Conservation (phyloP, 2,888 invertebrate species). For the Selenia dentaria region DNA sequence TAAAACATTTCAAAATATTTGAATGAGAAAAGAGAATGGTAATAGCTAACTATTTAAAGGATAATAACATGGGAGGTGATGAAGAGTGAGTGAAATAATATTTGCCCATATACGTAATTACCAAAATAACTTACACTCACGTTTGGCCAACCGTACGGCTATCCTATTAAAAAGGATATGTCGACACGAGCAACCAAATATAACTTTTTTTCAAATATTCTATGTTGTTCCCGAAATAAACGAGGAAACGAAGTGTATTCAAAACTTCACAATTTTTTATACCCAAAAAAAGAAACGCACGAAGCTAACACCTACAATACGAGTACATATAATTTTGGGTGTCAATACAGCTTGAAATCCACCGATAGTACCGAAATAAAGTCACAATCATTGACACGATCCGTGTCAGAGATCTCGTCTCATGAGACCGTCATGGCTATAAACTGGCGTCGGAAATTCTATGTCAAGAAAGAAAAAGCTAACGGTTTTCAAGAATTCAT, state of each 20-base stretch:
- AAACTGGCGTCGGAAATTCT: slow-evolving; percentile 34
- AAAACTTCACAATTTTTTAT: neutral
- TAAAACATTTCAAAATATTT: slow-evolving; percentile 25
- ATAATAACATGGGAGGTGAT: slow-evolving; percentile 27
- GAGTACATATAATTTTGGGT: slow-evolving; percentile 44
- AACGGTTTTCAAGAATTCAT: slow-evolving; percentile 43
- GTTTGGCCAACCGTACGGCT: slow-evolving; percentile 38
- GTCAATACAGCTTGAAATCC: slow-evolving; percentile 50
- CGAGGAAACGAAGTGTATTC: slow-evolving; percentile 6
- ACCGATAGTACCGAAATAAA: slow-evolving; percentile 55
- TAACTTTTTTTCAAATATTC: slow-evolving; percentile 35
- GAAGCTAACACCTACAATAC: slow-evolving; percentile 26
- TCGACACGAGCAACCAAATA: slow-evolving; percentile 23
- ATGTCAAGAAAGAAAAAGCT: slow-evolving; percentile 27
- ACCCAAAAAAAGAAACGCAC: slow-evolving; percentile 14
- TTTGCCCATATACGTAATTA: neutral
- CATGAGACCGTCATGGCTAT: slow-evolving; percentile 37
- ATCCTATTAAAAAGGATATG: slow-evolving; percentile 30
- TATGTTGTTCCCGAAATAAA: slow-evolving; percentile 43
- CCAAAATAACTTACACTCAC: slow-evolving; percentile 25
- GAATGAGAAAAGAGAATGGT: slow-evolving; percentile 32
- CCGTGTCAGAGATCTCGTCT: slow-evolving; percentile 44
- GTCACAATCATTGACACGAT: slow-evolving; percentile 49
- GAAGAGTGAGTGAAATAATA: neutral
- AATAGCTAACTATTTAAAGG: slow-evolving; percentile 31